Evolutionary conservation across 1,140 invertebrate species (phyloP).

Genomic region (Drosophila murphyi): DNA sequence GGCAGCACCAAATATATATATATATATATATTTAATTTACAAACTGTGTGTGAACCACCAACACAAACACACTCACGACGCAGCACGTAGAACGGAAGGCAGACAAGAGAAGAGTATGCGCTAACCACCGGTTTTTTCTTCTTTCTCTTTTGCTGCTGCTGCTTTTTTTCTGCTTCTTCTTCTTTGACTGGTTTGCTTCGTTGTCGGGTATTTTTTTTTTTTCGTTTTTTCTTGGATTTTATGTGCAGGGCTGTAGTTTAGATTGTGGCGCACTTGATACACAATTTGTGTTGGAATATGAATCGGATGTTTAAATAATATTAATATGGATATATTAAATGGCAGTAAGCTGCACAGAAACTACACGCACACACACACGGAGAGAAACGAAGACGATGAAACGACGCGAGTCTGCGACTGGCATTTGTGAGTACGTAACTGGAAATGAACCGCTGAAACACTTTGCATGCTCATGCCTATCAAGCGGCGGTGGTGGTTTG

Average conservation of each 20-base stretch:
- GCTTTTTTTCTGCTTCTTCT: slow-evolving; percentile 32
- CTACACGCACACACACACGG: slow-evolving; percentile 56
- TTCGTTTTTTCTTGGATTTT: slow-evolving; percentile 15
- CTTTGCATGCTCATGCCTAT: slow-evolving; percentile 61
- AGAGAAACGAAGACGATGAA: slow-evolving; percentile 51
- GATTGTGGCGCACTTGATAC: slow-evolving; percentile 28
- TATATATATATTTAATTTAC: slow-evolving; percentile 56
- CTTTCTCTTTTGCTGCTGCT: slow-evolving; percentile 56
- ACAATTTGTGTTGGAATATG: slow-evolving; percentile 27
- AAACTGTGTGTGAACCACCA: slow-evolving; percentile 64
- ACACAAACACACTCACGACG: slow-evolving; percentile 34
- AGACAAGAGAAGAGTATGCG: slow-evolving; percentile 59
- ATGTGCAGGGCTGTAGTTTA: slow-evolving; percentile 22
- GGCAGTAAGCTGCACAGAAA: slow-evolving; percentile 44
- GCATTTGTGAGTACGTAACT: slow-evolving; percentile 65
- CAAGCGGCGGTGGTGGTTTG: slow-evolving; percentile 64
- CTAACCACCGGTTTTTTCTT: slow-evolving; percentile 79
- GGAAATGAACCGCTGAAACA: slow-evolving; percentile 68
- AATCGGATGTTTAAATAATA: slow-evolving; percentile 37
- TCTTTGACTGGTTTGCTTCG: slow-evolving; percentile 51
- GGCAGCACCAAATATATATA: slow-evolving; percentile 49
- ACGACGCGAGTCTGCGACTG: slow-evolving; percentile 69
- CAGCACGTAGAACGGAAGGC: slow-evolving; percentile 30
- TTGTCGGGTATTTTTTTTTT: slow-evolving; percentile 38
- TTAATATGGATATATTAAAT: slow-evolving; percentile 51